Percentiles rank a stretch among this genome's conserved stretches.
Conservation (phyloP, 1,140 invertebrate species). For the Acyrthosiphon pisum region DNA sequence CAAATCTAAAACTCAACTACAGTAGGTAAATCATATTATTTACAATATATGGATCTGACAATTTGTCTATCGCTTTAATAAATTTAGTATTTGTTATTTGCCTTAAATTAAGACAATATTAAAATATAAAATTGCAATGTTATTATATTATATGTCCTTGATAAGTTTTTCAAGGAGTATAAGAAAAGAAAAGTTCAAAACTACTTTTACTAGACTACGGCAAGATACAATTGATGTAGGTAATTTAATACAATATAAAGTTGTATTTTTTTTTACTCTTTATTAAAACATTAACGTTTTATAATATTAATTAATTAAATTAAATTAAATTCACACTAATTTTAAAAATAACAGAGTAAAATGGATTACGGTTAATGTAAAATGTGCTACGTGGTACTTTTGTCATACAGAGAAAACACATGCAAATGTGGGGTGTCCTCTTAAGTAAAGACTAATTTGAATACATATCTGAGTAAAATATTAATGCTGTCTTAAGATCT, state of each 20-base stretch:
- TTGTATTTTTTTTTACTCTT: not conserved
- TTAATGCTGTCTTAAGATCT: too few relatives aligned
- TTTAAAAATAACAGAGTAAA: too few relatives aligned
- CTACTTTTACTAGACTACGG: not conserved
- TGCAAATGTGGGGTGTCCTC: too few relatives aligned
- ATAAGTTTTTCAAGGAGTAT: not conserved
- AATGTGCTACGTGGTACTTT: too few relatives aligned
- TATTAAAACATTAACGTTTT: not conserved
- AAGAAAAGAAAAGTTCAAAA: not conserved
- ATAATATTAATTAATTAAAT: too few relatives aligned
- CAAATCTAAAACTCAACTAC: not conserved
- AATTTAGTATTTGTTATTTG: not conserved
- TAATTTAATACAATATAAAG: constrained; percentile 11
- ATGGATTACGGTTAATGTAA: too few relatives aligned
- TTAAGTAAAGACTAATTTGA: too few relatives aligned
- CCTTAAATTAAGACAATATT: not conserved
- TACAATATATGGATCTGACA: not conserved
- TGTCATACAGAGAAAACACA: too few relatives aligned
- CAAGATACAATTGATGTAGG: not conserved
- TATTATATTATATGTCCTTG: not conserved
- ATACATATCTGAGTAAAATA: too few relatives aligned
- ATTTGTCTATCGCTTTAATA: not conserved
- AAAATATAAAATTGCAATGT: not conserved
- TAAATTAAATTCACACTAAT: too few relatives aligned
- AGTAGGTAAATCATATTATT: not conserved